Percentiles rank a stretch among this genome's conserved stretches.
phyloP scores from a whole-genome alignment of 2,797 vertebrate species.

The Otus scops region DNA sequence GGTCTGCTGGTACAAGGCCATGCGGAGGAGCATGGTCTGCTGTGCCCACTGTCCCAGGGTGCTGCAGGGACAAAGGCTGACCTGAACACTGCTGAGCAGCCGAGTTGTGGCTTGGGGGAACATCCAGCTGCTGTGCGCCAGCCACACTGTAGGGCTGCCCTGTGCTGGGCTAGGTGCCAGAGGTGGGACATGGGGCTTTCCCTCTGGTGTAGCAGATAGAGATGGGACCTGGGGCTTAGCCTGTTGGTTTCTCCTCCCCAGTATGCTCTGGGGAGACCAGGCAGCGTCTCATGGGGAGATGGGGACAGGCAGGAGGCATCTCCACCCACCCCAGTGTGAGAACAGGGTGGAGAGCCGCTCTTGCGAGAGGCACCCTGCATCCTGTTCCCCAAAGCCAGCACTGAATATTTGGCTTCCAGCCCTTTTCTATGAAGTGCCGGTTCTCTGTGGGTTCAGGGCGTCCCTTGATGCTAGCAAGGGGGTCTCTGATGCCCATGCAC shows the following conservation, averaged over 20 bases:
- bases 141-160: not conserved
- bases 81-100: not conserved
- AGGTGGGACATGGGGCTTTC: not conserved
- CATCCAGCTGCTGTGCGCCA: not conserved
- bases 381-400: fast-evolving
- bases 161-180: not conserved
- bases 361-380: not conserved
- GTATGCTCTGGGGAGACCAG: not conserved
- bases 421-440: not conserved
- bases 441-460: not conserved
- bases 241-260: not conserved
- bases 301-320: not conserved
- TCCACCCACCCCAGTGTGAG: not conserved
- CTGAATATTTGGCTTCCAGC: not conserved
- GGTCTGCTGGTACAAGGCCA: not conserved
- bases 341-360: not conserved
- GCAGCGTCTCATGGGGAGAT: not conserved
- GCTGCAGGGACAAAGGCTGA: not conserved
- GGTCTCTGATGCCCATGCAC: not conserved
- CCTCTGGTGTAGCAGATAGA: not conserved
- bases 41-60: fast-evolving
- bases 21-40: fast-evolving
- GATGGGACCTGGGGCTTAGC: not conserved
- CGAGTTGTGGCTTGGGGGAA: fast-evolving
- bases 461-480: not conserved